Percentiles rank a stretch among this genome's conserved stretches.
These are phyloP conservation scores for Dipodomys ordii DNA, from an alignment of 2,113 vertebrate genomes.

Conservation along the genomic window DNA sequence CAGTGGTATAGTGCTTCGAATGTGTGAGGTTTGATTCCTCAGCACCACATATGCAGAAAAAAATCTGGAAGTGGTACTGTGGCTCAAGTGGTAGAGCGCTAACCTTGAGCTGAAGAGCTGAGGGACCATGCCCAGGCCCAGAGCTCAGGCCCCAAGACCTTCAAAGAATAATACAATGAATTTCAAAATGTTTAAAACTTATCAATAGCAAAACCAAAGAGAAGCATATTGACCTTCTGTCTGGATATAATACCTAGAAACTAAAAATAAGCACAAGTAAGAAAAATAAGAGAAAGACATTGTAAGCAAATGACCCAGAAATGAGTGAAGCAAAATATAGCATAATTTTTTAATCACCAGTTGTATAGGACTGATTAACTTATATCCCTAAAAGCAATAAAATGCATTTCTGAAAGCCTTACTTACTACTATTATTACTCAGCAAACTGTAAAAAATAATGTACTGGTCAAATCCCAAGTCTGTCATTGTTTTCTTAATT, in stretches of 20 bases:
- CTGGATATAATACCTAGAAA: not conserved
- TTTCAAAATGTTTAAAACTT: not conserved
- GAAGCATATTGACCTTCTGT: not conserved
- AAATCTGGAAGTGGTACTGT: too few species aligned
- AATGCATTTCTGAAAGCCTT: not conserved
- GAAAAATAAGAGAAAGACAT: not conserved
- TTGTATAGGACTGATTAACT: not conserved
- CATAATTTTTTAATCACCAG: not conserved
- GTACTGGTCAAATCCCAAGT: not conserved
- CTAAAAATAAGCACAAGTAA: not conserved
- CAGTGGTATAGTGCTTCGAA: too few species aligned
- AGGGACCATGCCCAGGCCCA: too few species aligned
- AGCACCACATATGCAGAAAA: too few species aligned
- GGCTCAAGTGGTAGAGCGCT: too few species aligned
- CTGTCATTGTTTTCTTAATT: not conserved
- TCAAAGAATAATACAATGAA: too few species aligned
- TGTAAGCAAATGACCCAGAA: not conserved
- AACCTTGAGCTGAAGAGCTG: too few species aligned
- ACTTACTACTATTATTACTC: not conserved
- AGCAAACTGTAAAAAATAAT: not conserved
- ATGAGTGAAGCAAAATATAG: not conserved
- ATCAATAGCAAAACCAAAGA: not conserved
- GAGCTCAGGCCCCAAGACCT: too few species aligned
- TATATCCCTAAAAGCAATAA: not conserved
- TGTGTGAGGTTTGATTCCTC: too few species aligned